These are phyloP conservation scores for Cantharis nigra DNA, from an alignment of 2,888 invertebrate species.

Conservation along the genomic window DNA sequence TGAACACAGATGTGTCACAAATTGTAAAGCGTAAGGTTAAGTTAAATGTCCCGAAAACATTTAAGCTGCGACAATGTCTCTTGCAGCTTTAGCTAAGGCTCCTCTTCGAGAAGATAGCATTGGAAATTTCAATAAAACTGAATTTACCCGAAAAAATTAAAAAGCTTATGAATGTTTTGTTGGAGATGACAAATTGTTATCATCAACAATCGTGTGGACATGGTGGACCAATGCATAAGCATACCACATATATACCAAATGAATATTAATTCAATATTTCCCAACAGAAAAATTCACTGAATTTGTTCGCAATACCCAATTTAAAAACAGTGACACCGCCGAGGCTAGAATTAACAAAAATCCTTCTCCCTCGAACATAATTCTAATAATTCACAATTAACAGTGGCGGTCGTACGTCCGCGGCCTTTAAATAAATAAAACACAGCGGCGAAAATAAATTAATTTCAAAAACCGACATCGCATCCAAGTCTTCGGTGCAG, in stretches of 20 bases:
- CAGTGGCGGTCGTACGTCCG: constrained; percentile 39
- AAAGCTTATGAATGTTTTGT: neutral
- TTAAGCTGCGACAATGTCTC: constrained; percentile 51
- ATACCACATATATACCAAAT: constrained; percentile 39
- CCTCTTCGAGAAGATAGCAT: neutral
- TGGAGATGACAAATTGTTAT: neutral
- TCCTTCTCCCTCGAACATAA: constrained; percentile 48
- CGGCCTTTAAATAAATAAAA: constrained; percentile 49
- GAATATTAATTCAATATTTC: constrained; percentile 54
- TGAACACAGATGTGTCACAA: constrained; percentile 50
- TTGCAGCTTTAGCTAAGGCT: constrained; percentile 37
- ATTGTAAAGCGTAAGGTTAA: constrained; percentile 47
- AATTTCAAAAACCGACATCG: constrained; percentile 45
- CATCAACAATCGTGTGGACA: neutral
- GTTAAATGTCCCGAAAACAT: constrained; percentile 55
- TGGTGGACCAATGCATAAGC: neutral
- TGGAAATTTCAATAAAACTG: neutral
- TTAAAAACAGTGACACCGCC: constrained; percentile 35
- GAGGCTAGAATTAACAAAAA: constrained; percentile 40
- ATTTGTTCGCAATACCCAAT: constrained; percentile 45
- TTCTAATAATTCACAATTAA: constrained; percentile 53
- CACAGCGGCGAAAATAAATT: constrained; percentile 45
- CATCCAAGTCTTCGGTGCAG: constrained; percentile 39
- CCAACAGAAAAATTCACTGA: constrained; percentile 50
- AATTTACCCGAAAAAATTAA: neutral